phyloP scores from a whole-genome alignment of 2,797 vertebrate genomes.

The Labeo calbasu region DNA sequence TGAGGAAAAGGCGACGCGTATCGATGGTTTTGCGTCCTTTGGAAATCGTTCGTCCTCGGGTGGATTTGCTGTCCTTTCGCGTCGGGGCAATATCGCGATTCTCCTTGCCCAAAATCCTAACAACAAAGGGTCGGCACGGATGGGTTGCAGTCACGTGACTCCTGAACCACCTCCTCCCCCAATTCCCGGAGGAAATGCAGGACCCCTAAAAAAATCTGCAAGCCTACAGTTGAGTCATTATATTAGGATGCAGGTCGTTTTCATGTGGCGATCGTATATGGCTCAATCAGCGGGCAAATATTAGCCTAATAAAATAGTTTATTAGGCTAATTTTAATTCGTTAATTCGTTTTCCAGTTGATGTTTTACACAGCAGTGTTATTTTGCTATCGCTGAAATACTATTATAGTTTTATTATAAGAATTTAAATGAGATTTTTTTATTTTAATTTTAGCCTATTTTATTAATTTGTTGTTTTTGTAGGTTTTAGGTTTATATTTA shows the following conservation, averaged over 20 bases:
- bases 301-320: neutral
- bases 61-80: neutral
- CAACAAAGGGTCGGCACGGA: slow-evolving; percentile 63
- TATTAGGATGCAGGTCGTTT: neutral
- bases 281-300: neutral
- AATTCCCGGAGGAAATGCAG: slow-evolving; percentile 47
- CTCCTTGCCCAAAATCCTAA: slow-evolving; percentile 48
- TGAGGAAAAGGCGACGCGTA: slow-evolving; percentile 14
- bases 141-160: slow-evolving; percentile 60
- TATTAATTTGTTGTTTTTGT: neutral
- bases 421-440: neutral
- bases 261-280: neutral
- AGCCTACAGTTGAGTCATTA: slow-evolving; percentile 7
- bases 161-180: slow-evolving; percentile 60
- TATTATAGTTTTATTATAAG: too few species aligned
- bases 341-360: neutral
- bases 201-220: slow-evolving; percentile 15
- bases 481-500: neutral
- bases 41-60: neutral
- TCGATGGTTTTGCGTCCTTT: neutral
- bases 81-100: slow-evolving; percentile 2
- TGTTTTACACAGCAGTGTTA: neutral
- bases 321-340: slow-evolving; percentile 3
- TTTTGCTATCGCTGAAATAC: too few species aligned
- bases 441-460: neutral